Percentiles rank a stretch among this genome's conserved stretches.
These are phyloP conservation scores for Falco cherrug DNA, from an alignment of 2,797 vertebrate genomes.

Conservation along the genomic window DNA sequence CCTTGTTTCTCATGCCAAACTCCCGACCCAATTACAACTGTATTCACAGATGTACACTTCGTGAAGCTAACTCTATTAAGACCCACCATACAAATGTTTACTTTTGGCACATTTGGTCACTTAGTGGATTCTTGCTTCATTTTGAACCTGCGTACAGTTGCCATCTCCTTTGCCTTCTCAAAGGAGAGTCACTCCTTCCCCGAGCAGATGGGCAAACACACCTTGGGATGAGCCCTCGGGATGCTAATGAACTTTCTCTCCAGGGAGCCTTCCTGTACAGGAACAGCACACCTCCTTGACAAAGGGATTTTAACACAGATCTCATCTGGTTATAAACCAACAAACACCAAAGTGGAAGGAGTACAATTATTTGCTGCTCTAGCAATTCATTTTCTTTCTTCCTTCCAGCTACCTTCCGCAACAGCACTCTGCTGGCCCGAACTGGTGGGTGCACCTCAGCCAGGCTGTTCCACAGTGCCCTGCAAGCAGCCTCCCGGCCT, in stretches of 20 bases:
- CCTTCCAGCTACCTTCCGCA: not conserved
- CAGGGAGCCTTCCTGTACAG: slow-evolving; percentile 18
- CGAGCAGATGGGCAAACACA: slow-evolving; percentile 3
- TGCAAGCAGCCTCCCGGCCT: not conserved
- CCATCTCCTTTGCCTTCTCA: not conserved
- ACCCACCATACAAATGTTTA: not conserved
- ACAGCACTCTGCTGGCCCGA: not conserved
- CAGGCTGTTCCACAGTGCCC: not conserved
- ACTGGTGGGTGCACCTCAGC: not conserved
- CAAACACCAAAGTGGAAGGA: not conserved
- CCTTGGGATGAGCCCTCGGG: not conserved
- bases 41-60: not conserved
- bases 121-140: not conserved
- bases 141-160: not conserved
- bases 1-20: not conserved
- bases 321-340: not conserved
- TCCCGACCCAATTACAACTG: not conserved
- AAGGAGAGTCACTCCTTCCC: not conserved
- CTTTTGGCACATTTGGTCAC: not conserved
- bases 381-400: not conserved
- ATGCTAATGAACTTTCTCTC: slow-evolving; percentile 38
- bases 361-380: not conserved
- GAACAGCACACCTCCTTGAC: not conserved
- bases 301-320: slow-evolving; percentile 15
- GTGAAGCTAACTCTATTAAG: not conserved